Evolutionary conservation across 2,797 vertebrate genomes (phyloP).

Genomic region (Vireo griseus): DNA sequence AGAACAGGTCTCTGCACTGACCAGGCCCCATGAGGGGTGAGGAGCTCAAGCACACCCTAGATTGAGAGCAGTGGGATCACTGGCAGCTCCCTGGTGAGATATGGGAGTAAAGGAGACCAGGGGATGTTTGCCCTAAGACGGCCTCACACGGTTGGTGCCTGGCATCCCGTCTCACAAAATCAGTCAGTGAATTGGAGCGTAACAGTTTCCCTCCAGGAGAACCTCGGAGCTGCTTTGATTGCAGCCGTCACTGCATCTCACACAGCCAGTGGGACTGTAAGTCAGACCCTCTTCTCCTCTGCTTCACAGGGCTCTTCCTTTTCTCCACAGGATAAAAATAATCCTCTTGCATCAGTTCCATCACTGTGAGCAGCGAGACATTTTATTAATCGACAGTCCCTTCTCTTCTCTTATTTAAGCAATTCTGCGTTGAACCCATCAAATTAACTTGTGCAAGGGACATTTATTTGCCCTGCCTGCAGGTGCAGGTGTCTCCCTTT

Average conservation of each 20-base stretch:
- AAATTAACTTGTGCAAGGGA: neutral
- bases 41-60: neutral
- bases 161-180: neutral
- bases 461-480: neutral
- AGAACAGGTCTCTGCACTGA: neutral
- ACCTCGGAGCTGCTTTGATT: neutral
- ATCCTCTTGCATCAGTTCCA: slow-evolving; percentile 45
- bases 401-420: slow-evolving; percentile 47
- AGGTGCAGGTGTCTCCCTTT: neutral
- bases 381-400: neutral
- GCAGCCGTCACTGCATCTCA: neutral
- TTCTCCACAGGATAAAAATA: slow-evolving; percentile 44
- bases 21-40: rapidly evolving
- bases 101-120: neutral
- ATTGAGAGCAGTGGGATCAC: neutral
- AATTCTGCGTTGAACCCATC: slow-evolving; percentile 36
- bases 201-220: neutral
- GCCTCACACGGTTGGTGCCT: neutral
- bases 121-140: neutral
- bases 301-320: neutral
- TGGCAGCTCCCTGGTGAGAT: neutral
- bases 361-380: neutral
- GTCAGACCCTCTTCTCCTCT: neutral
- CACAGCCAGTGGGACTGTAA: neutral
- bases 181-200: neutral